Conservation (phyloP, 2,113 vertebrate species). For the Arvicanthis niloticus region DNA sequence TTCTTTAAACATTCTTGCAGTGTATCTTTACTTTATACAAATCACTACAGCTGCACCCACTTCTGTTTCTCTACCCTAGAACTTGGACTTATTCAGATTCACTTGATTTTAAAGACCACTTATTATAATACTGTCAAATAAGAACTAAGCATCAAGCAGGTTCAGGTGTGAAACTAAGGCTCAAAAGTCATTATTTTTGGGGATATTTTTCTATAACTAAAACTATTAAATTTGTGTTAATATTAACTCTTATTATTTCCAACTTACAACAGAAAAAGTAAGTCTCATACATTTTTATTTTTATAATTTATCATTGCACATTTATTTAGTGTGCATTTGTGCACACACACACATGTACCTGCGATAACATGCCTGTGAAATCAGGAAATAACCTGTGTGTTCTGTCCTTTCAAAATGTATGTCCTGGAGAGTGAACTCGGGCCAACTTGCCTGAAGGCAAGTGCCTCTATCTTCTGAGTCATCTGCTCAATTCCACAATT, state of each 20-base stretch:
- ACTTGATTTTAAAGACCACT: neutral
- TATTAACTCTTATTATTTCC: slow-evolving; percentile 26
- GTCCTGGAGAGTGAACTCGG: neutral
- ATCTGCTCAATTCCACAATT: neutral
- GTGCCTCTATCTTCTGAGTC: neutral
- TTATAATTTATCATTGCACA: neutral
- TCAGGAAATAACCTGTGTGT: neutral
- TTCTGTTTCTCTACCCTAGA: neutral
- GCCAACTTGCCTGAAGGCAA: neutral
- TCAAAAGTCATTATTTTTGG: slow-evolving; percentile 30
- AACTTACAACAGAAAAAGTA: slow-evolving; percentile 32
- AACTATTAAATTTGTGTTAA: neutral
- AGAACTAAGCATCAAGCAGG: neutral
- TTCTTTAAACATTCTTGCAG: neutral
- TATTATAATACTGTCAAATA: neutral
- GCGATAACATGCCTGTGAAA: no score
- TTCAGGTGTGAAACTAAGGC: neutral
- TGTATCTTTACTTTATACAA: neutral
- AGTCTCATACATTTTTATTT: neutral
- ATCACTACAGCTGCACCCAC: neutral
- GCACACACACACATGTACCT: neutral
- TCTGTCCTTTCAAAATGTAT: neutral
- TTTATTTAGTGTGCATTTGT: neutral
- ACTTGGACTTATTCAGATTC: neutral
- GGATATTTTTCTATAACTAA: neutral